These are phyloP conservation scores for Halictus rubicundus DNA, from an alignment of 1,140 invertebrate species.

Conservation along the genomic window DNA sequence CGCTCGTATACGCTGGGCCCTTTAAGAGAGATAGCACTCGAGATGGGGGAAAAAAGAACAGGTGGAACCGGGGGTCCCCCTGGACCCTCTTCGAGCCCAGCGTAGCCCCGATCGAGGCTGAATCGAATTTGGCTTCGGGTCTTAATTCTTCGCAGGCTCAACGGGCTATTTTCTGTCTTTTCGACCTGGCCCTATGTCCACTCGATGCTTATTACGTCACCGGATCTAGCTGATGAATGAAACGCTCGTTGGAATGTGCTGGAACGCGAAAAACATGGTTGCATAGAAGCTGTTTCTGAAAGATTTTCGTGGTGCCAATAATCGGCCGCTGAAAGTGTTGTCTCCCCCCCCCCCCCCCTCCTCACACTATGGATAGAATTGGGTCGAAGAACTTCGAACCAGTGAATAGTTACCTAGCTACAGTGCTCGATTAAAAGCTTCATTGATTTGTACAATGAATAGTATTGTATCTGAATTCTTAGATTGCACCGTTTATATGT, in stretches of 20 bases:
- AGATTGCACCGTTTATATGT: too few species aligned
- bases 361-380: too few species aligned
- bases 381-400: too few species aligned
- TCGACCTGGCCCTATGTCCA: not conserved
- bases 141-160: slow-evolving; percentile 56
- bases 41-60: slow-evolving; percentile 56
- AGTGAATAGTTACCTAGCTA: too few species aligned
- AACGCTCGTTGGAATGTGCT: not conserved
- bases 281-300: too few species aligned
- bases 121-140: slow-evolving; percentile 57
- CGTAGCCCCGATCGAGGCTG: slow-evolving; percentile 51
- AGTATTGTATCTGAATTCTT: too few species aligned
- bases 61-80: slow-evolving; percentile 39
- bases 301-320: too few species aligned
- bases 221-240: not conserved
- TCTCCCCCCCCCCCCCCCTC: too few species aligned
- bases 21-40: slow-evolving; percentile 67
- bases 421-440: too few species aligned
- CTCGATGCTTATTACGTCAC: not conserved
- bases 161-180: slow-evolving; percentile 9
- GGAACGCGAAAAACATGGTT: not conserved
- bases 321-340: too few species aligned
- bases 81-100: slow-evolving; percentile 28
- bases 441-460: too few species aligned
- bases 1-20: slow-evolving; percentile 53